Evolutionary conservation across 2,888 invertebrate genomes (phyloP), one percentile per base, ranked within the genome.

Genomic region (Oligia strigilis): DNA sequence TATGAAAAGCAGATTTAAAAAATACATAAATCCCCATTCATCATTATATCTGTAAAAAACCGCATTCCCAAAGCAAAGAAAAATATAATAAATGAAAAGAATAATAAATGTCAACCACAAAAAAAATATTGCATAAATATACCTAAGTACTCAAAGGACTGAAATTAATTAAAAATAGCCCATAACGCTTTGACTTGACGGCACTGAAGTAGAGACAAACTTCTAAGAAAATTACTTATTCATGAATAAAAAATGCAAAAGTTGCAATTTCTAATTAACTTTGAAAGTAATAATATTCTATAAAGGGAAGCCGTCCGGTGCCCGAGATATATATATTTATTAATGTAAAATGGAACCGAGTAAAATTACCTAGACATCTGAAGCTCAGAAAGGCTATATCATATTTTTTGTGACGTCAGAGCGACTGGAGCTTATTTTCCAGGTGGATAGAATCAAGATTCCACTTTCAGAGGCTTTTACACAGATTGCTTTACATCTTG

Each of bases 191-290:
- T 49, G 1, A 77, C 71, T 64, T 40, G 46, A 72, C 23, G 13
- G 43, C 74, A 40, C 60, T 65, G 43, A 40, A 65, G 71, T 40
- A 72, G 40, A 14, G 19, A 65, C 5, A 58, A 49, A 83, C 69
- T 65, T 72, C 55, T 40, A 84, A 43, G 76, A 62, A 76, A 75
- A 84, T 75, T 72, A 58, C 14, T 6, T 83, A 84, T 85, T 81
- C 81, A 73, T 78, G 43, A 74, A 77, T 46, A 60, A 64, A 29
- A 49, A 49, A 49, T 43, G 46, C 55, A 55, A 46, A 52, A 17
- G 13, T 19, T 85, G 52, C 82, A 64, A 23, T 71, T 66, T 85
- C 67, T 64, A 84, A 85, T 84, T 82, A 84, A 71, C 64, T 62
- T 52, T 36, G 49, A 23, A 19, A 49, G 17, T 60, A 55, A 72